Base-by-base conservation (phyloP, 2,888 invertebrate genomes). In the Meliscaeva auricollis region DNA sequence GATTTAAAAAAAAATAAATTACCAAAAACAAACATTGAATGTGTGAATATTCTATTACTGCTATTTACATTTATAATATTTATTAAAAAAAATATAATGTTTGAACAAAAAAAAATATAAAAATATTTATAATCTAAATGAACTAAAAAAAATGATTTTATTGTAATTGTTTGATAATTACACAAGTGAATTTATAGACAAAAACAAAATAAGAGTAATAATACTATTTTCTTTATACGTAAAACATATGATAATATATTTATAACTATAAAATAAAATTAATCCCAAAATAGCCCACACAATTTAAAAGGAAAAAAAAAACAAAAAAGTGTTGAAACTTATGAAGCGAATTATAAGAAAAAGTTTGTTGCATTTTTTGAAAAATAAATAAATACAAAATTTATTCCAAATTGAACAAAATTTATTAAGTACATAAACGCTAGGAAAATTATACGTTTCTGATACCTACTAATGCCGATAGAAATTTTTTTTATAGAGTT, bases 221-320 rank as follows among this genome's bases (percentile, higher is more conserved):
- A 87, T 76, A 87, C 87, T 89, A 89, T 89, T 88, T 87, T 89
- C 82, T 83, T 87, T 82, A 76, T 87, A 77, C 78, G 81, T 87
- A 87, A 80, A 54, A 52, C 56, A 54, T 52, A 72, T 70, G 68
- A 76, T 74, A 79, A 77, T 82, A 82, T 85, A 87, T 74, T 80
- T 87, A 82, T 87, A 75, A 89, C 89, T 89, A 89, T 88, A 89
- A 87, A 89, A 38, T 58, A 58, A 38, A 38, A 89, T 89, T 89
- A 87, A 88, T 89, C 88, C 88, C 88, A 83, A 79, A 78, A 87
- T 87, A 87, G 52, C 44, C 72, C 60, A 35, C 54, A 70, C 26
- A 56, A 56, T 56, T 35, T 11, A 35, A 11, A 54, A 56, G 1
- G 9, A 6, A 15, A 56, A 76, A 80, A 56, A 30, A 54, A 79